phyloP scores from a whole-genome alignment of 2,888 invertebrate species.

The Cecidostiba fungosa region DNA sequence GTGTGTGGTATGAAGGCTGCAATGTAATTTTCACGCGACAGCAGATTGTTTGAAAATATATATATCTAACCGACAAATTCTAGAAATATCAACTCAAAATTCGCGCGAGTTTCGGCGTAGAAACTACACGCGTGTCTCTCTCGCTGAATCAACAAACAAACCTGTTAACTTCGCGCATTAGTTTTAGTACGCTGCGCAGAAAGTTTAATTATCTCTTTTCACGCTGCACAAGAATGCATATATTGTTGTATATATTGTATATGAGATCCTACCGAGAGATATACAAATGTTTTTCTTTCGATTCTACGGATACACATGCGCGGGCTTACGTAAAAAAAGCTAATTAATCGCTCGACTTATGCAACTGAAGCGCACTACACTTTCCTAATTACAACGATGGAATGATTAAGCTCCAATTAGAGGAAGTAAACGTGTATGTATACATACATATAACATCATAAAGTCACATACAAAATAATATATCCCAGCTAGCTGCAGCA shows the following conservation, averaged over 20 bases:
- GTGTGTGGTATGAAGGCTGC: too few species aligned
- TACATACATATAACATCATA: not conserved
- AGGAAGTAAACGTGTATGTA: not conserved
- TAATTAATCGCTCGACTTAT: conserved; percentile 39
- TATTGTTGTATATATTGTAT: not conserved
- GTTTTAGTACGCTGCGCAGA: not conserved
- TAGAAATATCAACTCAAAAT: not conserved
- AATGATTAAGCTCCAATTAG: not conserved
- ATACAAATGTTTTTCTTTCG: not conserved
- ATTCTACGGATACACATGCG: not conserved
- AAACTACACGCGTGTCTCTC: too few species aligned
- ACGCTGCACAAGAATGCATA: not conserved
- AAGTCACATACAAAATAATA: not conserved
- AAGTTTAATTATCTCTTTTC: not conserved
- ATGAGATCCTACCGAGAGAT: not conserved
- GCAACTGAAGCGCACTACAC: conserved; percentile 25
- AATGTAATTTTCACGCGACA: too few species aligned
- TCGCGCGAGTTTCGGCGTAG: too few species aligned
- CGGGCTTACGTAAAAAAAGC: conserved; percentile 36
- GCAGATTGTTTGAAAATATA: too few species aligned
- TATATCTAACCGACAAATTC: too few species aligned
- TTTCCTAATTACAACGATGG: conserved; percentile 12
- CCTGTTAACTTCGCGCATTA: not conserved
- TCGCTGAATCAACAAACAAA: conserved; percentile 27
- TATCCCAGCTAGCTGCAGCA: conserved; percentile 56